These are phyloP conservation scores for Callyntrura guangdongensis DNA, from an alignment of 2,888 invertebrate genomes.

Conservation along the genomic window DNA sequence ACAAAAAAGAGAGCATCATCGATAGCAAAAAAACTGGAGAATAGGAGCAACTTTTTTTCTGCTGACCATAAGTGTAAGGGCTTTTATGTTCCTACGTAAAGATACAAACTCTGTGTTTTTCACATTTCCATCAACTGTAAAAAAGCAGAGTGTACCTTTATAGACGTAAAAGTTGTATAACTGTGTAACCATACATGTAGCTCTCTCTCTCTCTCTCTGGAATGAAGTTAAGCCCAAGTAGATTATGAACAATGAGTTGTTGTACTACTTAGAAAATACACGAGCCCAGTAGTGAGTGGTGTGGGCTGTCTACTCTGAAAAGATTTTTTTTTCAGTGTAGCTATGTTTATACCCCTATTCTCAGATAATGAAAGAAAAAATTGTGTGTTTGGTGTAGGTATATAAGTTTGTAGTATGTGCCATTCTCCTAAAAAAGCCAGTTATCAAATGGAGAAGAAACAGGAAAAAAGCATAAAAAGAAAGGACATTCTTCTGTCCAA, in stretches of 20 bases:
- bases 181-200: not conserved
- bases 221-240: constrained; percentile 7
- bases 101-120: not conserved
- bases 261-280: not conserved
- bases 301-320: not conserved
- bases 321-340: not conserved
- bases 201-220: not conserved
- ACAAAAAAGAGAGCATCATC: not conserved
- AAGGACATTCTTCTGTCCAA: constrained; percentile 58
- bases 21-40: not conserved
- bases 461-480: constrained; percentile 50
- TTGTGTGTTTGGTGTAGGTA: not conserved
- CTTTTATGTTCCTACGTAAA: not conserved
- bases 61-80: not conserved
- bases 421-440: constrained; percentile 11
- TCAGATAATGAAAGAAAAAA: constrained; percentile 34
- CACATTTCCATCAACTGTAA: too few species aligned
- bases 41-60: constrained; percentile 45
- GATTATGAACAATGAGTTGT: constrained; percentile 31
- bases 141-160: not conserved
- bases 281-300: not conserved
- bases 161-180: not conserved
- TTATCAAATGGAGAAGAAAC: constrained; percentile 39
- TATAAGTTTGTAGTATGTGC: constrained; percentile 31
- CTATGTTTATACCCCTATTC: not conserved